These are phyloP conservation scores for Dichetophora obliterata DNA, from an alignment of 2,888 invertebrate genomes.

Conservation along the genomic window DNA sequence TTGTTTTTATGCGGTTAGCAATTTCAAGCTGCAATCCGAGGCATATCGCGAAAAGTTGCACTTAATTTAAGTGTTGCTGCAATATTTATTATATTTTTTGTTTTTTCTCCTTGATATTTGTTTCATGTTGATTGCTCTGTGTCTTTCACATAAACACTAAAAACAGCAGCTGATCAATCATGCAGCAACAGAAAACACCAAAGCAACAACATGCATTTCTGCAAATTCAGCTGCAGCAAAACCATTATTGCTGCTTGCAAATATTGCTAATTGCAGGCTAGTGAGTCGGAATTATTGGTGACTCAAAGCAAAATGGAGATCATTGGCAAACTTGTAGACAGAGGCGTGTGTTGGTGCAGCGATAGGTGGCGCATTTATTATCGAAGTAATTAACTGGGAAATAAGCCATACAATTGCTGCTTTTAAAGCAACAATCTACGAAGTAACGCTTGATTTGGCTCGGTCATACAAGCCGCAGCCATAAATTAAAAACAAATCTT, in stretches of 20 bases:
- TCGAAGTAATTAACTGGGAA: slow-evolving; percentile 14
- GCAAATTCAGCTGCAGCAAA: neutral
- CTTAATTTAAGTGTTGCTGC: slow-evolving; percentile 8
- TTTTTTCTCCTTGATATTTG: neutral
- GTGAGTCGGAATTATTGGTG: slow-evolving; percentile 7
- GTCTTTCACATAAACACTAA: slow-evolving; percentile 1
- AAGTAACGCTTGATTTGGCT: no score
- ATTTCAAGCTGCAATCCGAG: neutral
- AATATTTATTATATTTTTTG: neutral
- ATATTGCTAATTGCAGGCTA: slow-evolving; percentile 11
- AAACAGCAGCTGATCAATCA: slow-evolving; percentile 11
- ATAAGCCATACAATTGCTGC: neutral
- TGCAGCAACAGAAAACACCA: neutral
- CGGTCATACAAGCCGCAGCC: neutral
- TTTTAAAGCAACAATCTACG: no score
- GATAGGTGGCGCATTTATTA: neutral
- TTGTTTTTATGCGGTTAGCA: slow-evolving; percentile 6
- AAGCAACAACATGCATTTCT: neutral
- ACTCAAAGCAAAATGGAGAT: neutral
- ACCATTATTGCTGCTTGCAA: slow-evolving; percentile 4
- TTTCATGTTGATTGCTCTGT: neutral
- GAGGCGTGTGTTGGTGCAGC: neutral
- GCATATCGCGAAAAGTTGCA: neutral
- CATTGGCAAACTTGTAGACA: neutral
- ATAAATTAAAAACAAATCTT: neutral